Percentiles rank a stretch among this genome's conserved stretches.
Evolutionary conservation across 2,797 vertebrate genomes (phyloP).

Genomic region (Ctenosaura bakeri): DNA sequence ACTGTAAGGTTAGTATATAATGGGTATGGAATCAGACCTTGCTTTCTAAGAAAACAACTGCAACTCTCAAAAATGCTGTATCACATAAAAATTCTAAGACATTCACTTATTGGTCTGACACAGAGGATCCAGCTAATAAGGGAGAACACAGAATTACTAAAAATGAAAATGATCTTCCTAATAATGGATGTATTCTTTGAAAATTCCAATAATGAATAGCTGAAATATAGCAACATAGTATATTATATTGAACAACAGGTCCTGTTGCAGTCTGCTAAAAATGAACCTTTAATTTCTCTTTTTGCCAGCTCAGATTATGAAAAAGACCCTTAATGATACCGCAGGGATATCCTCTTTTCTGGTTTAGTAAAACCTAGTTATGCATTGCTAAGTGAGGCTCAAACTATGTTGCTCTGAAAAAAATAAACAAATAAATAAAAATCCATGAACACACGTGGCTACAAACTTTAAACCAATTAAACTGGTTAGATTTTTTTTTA

Average conservation of each 20-base stretch:
- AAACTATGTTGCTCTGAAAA: background rate
- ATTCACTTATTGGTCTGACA: background rate
- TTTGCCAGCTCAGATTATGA: background rate
- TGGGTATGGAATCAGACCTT: background rate
- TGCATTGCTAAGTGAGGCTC: background rate
- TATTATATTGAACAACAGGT: background rate
- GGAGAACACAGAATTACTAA: too few relatives aligned
- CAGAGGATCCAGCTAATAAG: background rate
- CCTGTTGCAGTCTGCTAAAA: background rate
- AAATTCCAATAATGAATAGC: background rate
- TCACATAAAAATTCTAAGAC: background rate
- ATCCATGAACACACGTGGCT: too few relatives aligned
- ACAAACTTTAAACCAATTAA: too few relatives aligned
- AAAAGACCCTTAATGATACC: background rate
- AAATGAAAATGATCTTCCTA: too few relatives aligned
- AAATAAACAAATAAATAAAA: too few relatives aligned
- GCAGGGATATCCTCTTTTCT: background rate
- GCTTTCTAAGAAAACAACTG: background rate
- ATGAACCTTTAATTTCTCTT: background rate
- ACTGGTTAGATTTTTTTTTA: too few relatives aligned
- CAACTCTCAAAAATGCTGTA: background rate
- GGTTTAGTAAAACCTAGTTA: background rate
- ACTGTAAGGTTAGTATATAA: background rate
- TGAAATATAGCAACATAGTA: background rate
- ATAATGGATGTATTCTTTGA: background rate